Percentiles rank a stretch among this genome's conserved stretches.
phyloP scores from a whole-genome alignment of 2,113 vertebrate genomes.

The Procavia capensis region DNA sequence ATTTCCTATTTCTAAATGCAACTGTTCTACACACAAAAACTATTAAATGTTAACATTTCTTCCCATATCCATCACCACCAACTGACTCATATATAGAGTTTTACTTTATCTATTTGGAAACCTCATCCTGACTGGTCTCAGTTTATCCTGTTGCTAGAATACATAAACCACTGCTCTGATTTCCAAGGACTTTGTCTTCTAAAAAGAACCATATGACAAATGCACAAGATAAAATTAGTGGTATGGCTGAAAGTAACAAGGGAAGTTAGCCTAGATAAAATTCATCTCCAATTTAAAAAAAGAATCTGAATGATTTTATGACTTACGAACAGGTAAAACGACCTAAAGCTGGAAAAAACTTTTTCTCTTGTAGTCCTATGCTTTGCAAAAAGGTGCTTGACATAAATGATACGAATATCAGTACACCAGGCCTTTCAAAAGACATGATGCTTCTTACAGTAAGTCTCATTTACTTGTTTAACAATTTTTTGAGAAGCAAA shows the following conservation, averaged over 20 bases:
- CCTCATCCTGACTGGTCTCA: background rate
- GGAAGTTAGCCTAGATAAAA: constrained; percentile 4
- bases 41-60: constrained; percentile 48
- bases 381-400: background rate
- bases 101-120: constrained; percentile 43
- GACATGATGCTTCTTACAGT: background rate
- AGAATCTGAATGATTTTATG: constrained; percentile 53
- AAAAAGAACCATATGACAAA: constrained; percentile 44
- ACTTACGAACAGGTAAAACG: constrained; percentile 36
- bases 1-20: constrained; percentile 38
- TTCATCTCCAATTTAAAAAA: constrained; percentile 43
- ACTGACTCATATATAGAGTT: constrained; percentile 26
- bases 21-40: background rate
- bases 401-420: constrained; percentile 19
- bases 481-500: constrained; percentile 45
- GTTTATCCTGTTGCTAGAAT: constrained; percentile 48
- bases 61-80: background rate
- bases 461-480: constrained; percentile 51
- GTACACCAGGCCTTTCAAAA: constrained; percentile 38
- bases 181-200: constrained; percentile 16
- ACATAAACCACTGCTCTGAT: constrained; percentile 4
- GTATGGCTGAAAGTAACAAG: constrained; percentile 10
- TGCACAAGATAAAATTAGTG: constrained; percentile 44
- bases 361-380: constrained; percentile 16
- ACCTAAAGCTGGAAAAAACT: background rate